Conservation (phyloP, 1,140 invertebrate species). For the Harlomillsia oculata region DNA sequence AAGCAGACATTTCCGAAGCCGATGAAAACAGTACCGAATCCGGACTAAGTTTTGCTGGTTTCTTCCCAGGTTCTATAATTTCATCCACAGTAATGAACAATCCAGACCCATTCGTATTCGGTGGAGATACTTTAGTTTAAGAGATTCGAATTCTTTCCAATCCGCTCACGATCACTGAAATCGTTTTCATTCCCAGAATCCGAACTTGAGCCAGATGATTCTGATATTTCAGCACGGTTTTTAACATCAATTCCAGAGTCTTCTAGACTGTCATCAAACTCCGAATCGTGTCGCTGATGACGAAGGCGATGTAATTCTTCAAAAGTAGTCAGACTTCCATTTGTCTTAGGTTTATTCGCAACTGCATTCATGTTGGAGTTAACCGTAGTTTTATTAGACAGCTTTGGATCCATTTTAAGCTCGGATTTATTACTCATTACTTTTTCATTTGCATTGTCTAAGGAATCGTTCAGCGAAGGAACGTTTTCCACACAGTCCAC, state of each 20-base stretch:
- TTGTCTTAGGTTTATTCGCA: not conserved
- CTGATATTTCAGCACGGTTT: conserved; percentile 11
- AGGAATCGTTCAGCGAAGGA: conserved; percentile 8
- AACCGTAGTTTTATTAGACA: not conserved
- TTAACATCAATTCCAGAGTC: conserved; percentile 34
- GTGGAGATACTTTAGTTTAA: not conserved
- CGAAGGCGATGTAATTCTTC: not conserved
- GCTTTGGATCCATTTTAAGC: conserved; percentile 18
- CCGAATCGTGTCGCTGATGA: not conserved
- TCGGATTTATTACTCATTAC: conserved; percentile 9
- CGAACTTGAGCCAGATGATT: conserved; percentile 31
- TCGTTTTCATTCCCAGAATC: conserved; percentile 34
- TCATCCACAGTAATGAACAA: conserved; percentile 30
- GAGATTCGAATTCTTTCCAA: too few species aligned
- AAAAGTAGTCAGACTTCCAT: not conserved
- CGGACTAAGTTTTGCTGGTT: conserved; percentile 32
- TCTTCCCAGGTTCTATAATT: conserved; percentile 5
- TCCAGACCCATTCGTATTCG: conserved; percentile 4
- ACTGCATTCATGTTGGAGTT: not conserved
- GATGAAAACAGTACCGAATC: conserved; percentile 33
- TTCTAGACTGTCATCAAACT: conserved; percentile 34
- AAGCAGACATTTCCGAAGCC: conserved; percentile 27
- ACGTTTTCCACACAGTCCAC: not conserved
- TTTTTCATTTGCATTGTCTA: conserved; percentile 1
- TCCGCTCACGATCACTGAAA: conserved; percentile 18